Conservation (phyloP, 2,113 vertebrate species). For the Catharus fuscescens region DNA sequence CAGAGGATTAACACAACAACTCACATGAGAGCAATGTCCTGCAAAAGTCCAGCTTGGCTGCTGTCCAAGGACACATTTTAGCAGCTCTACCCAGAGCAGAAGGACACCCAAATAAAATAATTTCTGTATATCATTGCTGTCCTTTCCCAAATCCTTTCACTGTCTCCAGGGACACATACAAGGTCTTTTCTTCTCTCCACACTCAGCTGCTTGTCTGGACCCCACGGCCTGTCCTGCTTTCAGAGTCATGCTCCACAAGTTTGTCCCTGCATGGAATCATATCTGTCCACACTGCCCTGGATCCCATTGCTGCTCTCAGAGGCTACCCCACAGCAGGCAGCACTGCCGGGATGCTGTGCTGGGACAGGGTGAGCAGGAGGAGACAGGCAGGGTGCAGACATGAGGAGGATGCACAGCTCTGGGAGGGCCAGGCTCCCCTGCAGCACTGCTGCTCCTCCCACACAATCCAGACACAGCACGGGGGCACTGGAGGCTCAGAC, state of each 20-base stretch:
- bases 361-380: background rate
- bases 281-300: background rate
- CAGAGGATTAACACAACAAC: background rate
- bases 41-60: background rate
- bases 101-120: conserved; percentile 4
- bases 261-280: background rate
- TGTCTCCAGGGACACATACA: background rate
- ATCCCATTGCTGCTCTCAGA: background rate
- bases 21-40: background rate
- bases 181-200: background rate
- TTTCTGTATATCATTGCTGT: background rate
- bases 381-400: rapidly evolving
- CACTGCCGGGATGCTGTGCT: rapidly evolving
- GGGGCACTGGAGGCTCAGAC: background rate
- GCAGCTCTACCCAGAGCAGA: background rate
- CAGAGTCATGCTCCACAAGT: background rate
- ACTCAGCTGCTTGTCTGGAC: rapidly evolving
- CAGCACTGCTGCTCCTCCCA: rapidly evolving
- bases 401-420: background rate
- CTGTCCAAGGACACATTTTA: background rate
- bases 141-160: background rate
- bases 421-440: background rate
- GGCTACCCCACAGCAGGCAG: background rate
- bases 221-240: background rate
- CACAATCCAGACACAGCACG: rapidly evolving